phyloP scores from a whole-genome alignment of 2,113 vertebrate species.

The Phyllostomus discolor region DNA sequence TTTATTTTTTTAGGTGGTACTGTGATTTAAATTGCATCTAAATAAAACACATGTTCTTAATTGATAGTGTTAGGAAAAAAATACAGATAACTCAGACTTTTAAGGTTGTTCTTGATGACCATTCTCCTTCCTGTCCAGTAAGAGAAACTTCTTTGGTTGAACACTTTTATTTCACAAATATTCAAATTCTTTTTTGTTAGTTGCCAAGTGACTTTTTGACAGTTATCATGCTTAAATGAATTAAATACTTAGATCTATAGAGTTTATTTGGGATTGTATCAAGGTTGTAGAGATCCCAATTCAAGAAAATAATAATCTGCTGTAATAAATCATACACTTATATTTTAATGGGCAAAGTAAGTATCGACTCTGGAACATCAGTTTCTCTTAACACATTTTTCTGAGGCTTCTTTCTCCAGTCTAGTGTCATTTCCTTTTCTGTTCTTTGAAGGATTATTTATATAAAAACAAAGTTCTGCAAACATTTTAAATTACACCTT shows the following conservation, averaged over 20 bases:
- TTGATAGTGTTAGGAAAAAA: background rate
- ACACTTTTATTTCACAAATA: background rate
- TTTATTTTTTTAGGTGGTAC: background rate
- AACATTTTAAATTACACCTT: background rate
- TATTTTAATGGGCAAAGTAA: conserved; percentile 19
- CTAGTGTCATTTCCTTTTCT: background rate
- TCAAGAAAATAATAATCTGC: background rate
- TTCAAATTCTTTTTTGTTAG: conserved; percentile 26
- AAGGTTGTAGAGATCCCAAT: background rate
- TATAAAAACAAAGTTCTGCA: background rate
- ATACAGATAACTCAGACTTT: background rate
- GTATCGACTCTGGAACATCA: background rate
- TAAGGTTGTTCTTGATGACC: background rate
- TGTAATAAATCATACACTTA: background rate
- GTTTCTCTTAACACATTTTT: background rate
- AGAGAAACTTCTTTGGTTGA: background rate
- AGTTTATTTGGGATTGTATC: conserved; percentile 24
- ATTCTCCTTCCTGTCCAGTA: background rate
- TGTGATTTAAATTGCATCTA: background rate
- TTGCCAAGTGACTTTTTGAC: background rate
- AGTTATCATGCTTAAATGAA: background rate
- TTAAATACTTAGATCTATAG: background rate
- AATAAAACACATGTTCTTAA: conserved; percentile 22
- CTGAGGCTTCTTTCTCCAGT: background rate
- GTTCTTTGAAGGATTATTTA: background rate